Conservation (phyloP, 2,797 vertebrate species). For the Atherinosoma microstoma region DNA sequence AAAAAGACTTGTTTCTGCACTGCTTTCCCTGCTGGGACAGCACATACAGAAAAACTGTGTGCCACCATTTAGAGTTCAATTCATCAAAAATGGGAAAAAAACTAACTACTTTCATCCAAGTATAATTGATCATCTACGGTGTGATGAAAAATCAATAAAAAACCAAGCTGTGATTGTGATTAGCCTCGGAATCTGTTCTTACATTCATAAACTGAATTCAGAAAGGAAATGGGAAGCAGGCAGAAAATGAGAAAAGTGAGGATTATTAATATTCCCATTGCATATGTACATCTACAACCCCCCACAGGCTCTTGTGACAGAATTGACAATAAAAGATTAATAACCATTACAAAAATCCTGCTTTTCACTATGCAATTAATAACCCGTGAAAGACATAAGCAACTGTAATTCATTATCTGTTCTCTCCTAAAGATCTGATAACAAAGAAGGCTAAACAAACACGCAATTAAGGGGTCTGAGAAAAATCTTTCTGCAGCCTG, state of each 20-base stretch:
- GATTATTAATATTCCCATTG: constrained; percentile 70
- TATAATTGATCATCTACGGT: constrained; percentile 65
- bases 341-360: constrained; percentile 50
- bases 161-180: constrained; percentile 58
- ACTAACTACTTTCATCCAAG: constrained; percentile 41
- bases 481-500: constrained; percentile 23
- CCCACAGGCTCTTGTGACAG: constrained; percentile 65
- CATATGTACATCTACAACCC: constrained; percentile 60
- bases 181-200: constrained; percentile 43
- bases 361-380: constrained; percentile 74
- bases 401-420: constrained; percentile 63
- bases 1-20: constrained; percentile 60
- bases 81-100: constrained; percentile 40
- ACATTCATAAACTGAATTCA: constrained; percentile 65
- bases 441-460: constrained; percentile 58
- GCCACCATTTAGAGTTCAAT: constrained; percentile 46
- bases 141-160: constrained; percentile 69
- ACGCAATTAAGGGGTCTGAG: constrained; percentile 20
- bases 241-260: constrained; percentile 57
- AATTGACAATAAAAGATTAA: constrained; percentile 77
- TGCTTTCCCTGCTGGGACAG: constrained; percentile 27
- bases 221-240: constrained; percentile 51
- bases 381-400: constrained; percentile 74
- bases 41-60: constrained; percentile 28
- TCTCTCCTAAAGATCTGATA: constrained; percentile 56